Conservation (phyloP, 2,113 vertebrate species). For the Callipepla californica region DNA sequence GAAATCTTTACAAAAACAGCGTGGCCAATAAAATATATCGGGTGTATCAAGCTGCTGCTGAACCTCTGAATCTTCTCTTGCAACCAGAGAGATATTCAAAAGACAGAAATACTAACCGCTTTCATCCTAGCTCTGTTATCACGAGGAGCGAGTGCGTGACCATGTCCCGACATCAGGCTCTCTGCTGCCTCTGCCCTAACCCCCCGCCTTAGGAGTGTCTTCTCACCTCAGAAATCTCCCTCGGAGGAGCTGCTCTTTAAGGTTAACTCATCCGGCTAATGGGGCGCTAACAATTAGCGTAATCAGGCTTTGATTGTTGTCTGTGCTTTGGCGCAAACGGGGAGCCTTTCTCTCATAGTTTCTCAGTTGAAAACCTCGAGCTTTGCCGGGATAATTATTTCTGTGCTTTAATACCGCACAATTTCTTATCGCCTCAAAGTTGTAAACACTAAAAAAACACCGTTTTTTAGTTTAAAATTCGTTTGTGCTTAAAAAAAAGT, state of each 20-base stretch:
- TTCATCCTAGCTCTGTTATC: background rate
- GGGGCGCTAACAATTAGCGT: background rate
- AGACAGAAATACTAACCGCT: background rate
- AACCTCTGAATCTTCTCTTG: background rate
- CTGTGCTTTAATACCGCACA: background rate
- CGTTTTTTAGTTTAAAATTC: background rate
- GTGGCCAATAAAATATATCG: background rate
- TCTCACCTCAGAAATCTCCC: background rate
- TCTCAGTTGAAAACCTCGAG: background rate
- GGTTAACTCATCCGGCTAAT: constrained; percentile 38
- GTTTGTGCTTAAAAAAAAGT: background rate
- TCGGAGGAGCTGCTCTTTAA: constrained; percentile 5
- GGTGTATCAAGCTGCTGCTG: background rate
- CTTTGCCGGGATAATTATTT: background rate
- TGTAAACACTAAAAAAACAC: background rate
- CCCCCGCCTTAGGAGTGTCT: background rate
- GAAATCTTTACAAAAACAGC: background rate
- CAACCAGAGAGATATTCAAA: background rate
- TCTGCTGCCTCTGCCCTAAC: background rate
- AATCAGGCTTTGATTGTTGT: background rate
- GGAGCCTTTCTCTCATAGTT: background rate
- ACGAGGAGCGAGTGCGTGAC: background rate
- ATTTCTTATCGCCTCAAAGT: background rate
- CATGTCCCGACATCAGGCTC: background rate
- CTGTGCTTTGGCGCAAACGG: background rate